Percentiles rank a stretch among this genome's conserved stretches.
phyloP scores from a whole-genome alignment of 2,888 invertebrate species.

The Xanthorhoe spadicearia region DNA sequence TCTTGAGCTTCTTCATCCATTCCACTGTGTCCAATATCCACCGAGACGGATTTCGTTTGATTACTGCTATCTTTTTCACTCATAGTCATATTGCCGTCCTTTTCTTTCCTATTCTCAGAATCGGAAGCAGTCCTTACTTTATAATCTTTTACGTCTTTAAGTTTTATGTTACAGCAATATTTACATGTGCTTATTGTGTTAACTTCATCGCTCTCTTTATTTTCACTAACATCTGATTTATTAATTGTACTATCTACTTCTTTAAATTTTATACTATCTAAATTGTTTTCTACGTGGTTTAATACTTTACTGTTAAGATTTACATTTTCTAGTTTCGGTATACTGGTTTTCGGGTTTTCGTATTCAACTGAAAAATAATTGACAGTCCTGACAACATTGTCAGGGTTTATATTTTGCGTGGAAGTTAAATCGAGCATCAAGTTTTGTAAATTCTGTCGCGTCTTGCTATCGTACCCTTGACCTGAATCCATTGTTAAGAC shows the following conservation, averaged over 20 bases:
- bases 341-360: conserved; percentile 42
- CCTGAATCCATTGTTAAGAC: conserved; percentile 47
- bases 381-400: conserved; percentile 62
- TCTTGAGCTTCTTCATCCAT: conserved; percentile 58
- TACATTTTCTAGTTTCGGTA: conserved; percentile 11
- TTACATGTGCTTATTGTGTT: conserved; percentile 54
- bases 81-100: conserved; percentile 45
- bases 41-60: conserved; percentile 47
- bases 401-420: conserved; percentile 54
- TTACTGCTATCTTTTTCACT: conserved; percentile 41
- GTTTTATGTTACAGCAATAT: conserved; percentile 58
- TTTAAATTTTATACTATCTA: conserved; percentile 11
- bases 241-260: conserved; percentile 17
- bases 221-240: conserved; percentile 3
- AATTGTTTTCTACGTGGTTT: conserved; percentile 5
- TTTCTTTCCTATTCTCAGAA: conserved; percentile 42
- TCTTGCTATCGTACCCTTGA: conserved; percentile 42
- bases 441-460: conserved; percentile 54
- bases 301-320: conserved; percentile 5
- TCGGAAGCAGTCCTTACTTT: conserved; percentile 61
- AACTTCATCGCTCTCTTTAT: conserved; percentile 14
- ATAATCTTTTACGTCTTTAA: conserved; percentile 47
- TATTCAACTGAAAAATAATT: conserved; percentile 73
- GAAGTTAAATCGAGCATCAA: conserved; percentile 72
- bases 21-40: conserved; percentile 54